These are phyloP conservation scores for Caradrina kadenii DNA, from an alignment of 2,888 invertebrate species.

Conservation along the genomic window DNA sequence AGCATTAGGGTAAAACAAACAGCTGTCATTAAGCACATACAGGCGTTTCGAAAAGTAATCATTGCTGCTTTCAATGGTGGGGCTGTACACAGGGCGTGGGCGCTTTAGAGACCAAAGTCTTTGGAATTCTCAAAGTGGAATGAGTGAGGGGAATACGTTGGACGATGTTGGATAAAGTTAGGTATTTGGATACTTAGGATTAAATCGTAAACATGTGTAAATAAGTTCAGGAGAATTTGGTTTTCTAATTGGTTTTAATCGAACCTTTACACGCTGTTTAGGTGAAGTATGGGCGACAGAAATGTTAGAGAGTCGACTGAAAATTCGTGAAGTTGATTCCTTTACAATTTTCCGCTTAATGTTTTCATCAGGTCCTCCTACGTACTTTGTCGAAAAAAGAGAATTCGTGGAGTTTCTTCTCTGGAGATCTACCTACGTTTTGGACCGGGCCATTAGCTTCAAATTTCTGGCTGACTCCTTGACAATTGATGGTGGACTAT, in stretches of 20 bases:
- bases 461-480: no score
- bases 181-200: constrained; percentile 21
- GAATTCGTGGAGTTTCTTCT: no score
- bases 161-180: constrained; percentile 6
- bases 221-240: background rate
- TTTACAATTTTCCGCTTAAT: no score
- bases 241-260: background rate
- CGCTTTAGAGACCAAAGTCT: constrained; percentile 30
- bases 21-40: constrained; percentile 52
- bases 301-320: background rate
- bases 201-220: background rate
- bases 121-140: constrained; percentile 52
- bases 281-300: background rate
- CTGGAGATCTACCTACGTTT: no score
- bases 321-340: background rate
- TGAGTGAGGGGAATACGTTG: constrained; percentile 27
- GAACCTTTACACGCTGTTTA: background rate
- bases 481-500: no score
- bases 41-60: constrained; percentile 58
- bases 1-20: constrained; percentile 52
- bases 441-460: no score
- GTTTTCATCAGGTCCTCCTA: no score
- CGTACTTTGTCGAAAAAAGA: no score
- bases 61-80: constrained; percentile 54
- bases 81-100: constrained; percentile 55